These are phyloP conservation scores for Andinoacara biseriatus DNA, from an alignment of 2,113 vertebrate genomes.

Conservation along the genomic window DNA sequence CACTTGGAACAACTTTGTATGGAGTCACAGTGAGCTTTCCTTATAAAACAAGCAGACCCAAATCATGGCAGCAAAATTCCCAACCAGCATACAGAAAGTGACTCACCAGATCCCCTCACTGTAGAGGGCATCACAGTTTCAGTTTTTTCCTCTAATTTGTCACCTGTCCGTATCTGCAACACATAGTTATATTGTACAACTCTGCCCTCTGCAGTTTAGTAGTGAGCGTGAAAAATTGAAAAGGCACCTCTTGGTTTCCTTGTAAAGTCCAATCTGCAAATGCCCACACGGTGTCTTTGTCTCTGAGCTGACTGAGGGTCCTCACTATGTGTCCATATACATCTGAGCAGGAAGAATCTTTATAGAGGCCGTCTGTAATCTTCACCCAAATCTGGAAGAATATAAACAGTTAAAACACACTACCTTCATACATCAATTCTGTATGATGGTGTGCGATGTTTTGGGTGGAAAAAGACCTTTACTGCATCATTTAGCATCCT, in stretches of 20 bases:
- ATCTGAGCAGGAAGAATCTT: constrained; percentile 52
- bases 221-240: background rate
- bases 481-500: constrained; percentile 60
- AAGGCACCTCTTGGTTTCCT: constrained; percentile 72
- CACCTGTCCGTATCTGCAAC: background rate
- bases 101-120: too few relatives aligned
- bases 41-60: too few relatives aligned
- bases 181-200: constrained; percentile 33
- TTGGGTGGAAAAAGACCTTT: constrained; percentile 47
- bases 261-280: constrained; percentile 74
- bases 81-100: too few relatives aligned
- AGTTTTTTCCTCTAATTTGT: background rate
- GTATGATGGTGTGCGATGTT: background rate
- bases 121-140: background rate
- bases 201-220: constrained; percentile 67
- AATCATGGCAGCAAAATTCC: too few relatives aligned
- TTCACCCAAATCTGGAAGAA: constrained; percentile 73
- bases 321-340: constrained; percentile 68
- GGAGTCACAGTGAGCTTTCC: too few relatives aligned
- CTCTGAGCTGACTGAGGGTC: constrained; percentile 58
- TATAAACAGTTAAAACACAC: background rate
- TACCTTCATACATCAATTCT: background rate
- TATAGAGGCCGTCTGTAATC: constrained; percentile 61
- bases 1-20: too few relatives aligned
- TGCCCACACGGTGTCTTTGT: constrained; percentile 65